phyloP scores from a whole-genome alignment of 2,797 vertebrate species.

The Passerculus sandwichensis region DNA sequence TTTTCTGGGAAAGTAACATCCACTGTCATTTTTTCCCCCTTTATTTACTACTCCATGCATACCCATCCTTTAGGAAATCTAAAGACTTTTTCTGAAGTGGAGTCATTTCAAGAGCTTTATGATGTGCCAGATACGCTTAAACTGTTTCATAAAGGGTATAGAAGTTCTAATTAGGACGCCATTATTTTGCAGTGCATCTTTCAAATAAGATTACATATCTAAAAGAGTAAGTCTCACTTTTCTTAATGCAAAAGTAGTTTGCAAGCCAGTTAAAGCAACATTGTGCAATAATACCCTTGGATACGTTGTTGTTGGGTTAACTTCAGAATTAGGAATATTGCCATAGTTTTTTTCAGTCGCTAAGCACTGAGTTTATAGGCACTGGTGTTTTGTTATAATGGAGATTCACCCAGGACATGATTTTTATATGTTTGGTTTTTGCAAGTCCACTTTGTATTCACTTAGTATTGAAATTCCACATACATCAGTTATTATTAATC shows the following conservation, averaged over 20 bases:
- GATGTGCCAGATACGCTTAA: neutral
- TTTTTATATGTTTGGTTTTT: neutral
- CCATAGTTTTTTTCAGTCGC: neutral
- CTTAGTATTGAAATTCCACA: slow-evolving; percentile 1
- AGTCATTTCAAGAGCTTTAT: neutral
- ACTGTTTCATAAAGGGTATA: neutral
- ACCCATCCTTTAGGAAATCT: neutral
- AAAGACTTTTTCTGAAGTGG: neutral
- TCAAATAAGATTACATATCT: neutral
- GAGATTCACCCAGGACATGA: neutral
- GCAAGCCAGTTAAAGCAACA: slow-evolving; percentile 15
- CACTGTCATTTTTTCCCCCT: neutral
- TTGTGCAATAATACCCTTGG: neutral
- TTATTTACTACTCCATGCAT: neutral
- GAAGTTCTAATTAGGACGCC: neutral
- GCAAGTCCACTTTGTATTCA: neutral
- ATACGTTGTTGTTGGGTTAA: neutral
- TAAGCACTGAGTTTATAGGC: neutral
- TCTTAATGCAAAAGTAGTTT: neutral
- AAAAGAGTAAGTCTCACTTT: neutral
- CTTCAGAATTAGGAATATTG: neutral
- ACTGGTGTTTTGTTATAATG: neutral
- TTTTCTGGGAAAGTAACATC: neutral
- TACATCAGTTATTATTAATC: slow-evolving; percentile 5
- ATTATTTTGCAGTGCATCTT: neutral